Evolutionary conservation across 1,140 invertebrate species (phyloP), one percentile per base, ranked within the genome.

Genomic region (Chironomus striatipennis): DNA sequence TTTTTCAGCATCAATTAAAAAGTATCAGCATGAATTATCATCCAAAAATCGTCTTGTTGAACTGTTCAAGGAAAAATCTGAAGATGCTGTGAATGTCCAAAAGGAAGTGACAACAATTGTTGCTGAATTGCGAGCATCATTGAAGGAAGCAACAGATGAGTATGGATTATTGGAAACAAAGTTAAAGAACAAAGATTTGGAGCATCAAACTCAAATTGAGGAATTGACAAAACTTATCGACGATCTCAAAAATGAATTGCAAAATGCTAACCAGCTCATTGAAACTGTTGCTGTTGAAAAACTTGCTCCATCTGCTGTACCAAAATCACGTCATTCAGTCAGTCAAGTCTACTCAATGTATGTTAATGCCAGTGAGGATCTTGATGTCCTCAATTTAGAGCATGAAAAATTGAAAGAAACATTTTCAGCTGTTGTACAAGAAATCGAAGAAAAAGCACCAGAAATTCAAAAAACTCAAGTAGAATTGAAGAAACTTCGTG

Each of bases 321-420:
- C 24, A 2, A 93, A 94, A 81, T 91, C 91, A 64, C 93, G 94
- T 21, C 90, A 95, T 84, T 93, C 93, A 24, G 83, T 97, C 1
- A 96, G 94, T 6, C 92, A 97, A 84, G 90, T 98, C 75, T 97
- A 97, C 83, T 91, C 90, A 8, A 88, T 95, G 79, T 90, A 96
- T 80, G 90, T 93, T 0, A 89, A 91, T 77, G 85, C 88, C 0
- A 86, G 87, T 20, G 92, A 96, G 78, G 89, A 92, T 77, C 81
- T 96, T 15, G 81, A 87, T 74, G 78, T 88, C 20, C 88, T 91
- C 78, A 91, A 90, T 79, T 88, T 91, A 79, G 93, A 97, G 82
- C 95, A 93, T 79, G 85, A 88, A 74, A 85, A 89, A 73, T 82
- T 97, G 0, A 92, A 91, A 77, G 82, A 88, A 24, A 91, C 94